Evolutionary conservation across 2,113 vertebrate genomes (phyloP), one percentile per base, ranked within the genome.

Genomic region (Protobothrops flavoviridis): DNA sequence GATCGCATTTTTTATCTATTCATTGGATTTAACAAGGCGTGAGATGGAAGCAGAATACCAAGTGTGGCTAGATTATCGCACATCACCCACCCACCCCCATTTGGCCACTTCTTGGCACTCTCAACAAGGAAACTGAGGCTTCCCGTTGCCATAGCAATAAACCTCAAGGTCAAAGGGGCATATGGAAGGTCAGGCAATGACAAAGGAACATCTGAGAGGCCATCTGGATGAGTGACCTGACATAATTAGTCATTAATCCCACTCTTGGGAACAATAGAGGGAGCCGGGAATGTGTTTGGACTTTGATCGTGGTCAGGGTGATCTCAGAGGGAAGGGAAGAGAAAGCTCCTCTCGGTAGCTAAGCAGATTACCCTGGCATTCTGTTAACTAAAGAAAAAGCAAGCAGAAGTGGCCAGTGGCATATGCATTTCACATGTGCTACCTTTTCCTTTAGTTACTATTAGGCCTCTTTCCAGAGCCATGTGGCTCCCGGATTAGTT

Each of bases 201-300:
- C 98, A 98, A 98, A 98, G 98, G 98, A 98, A 98, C 98, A 98
- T 98, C 98, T 98, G 97, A 98, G 98, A 98, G 98, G 99, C 98
- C 99, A 99, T 99, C 99, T 99, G 99, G 99, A 99, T 98, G 98
- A 99, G 98, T 99, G 99, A 99, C 99, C 99, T 97, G 97, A 99
- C 98, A 99, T 99, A 99, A 99, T 99, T 99, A 99, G 98, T 98
- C 98, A 99, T 99, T 99, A 99, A 98, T 99, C 98, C 98, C 98
- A 98, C 98, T 98, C 98, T 98, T 98, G 98, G 98, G 98, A 98
- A 98, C 98, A 98, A 98, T 98, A 97, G 98, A 96, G 96, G 97
- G 98, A 98, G 97, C 96, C 3, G 96, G 98, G 98, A 98, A 98
- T 98, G 97, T 98, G 98, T 98, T 98, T 98, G 98, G 98, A 98